phyloP scores from a whole-genome alignment of 2,888 invertebrate species.

The Drosophila quinaria region DNA sequence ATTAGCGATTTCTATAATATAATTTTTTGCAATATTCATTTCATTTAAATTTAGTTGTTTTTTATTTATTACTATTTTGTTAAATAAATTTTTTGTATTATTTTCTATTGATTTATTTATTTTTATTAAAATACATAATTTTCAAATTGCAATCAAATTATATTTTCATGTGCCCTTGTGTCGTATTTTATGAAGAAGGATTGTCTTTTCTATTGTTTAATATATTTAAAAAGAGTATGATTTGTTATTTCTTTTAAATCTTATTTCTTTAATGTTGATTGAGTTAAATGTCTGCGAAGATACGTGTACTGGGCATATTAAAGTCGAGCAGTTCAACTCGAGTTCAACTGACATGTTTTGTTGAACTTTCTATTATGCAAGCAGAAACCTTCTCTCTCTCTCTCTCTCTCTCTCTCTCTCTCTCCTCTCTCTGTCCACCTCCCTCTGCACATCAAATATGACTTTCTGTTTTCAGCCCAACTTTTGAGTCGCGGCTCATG shows the following conservation, averaged over 20 bases:
- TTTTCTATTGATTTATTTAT: no score
- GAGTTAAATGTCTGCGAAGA: background rate
- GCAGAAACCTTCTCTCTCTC: conserved; percentile 36
- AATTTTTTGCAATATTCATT: no score
- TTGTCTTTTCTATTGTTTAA: no score
- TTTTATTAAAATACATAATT: no score
- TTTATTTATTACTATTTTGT: no score
- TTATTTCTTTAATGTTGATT: background rate
- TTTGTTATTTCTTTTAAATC: background rate
- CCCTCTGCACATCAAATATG: conserved; percentile 70
- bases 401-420: conserved; percentile 3
- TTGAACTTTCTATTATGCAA: conserved; percentile 78
- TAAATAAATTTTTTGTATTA: no score
- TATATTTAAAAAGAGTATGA: no score
- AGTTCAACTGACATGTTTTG: conserved; percentile 38
- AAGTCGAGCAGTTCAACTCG: background rate
- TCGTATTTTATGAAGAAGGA: no score
- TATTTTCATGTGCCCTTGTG: no score
- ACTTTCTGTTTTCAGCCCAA: conserved; percentile 75
- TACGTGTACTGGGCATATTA: background rate
- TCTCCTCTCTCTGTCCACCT: conserved; percentile 4
- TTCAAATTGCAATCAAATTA: no score
- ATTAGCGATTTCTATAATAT: no score
- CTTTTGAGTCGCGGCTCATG: conserved; percentile 60
- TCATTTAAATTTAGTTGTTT: no score